Evolutionary conservation across 2,113 vertebrate species (phyloP).

Genomic region (Alligator sinensis): DNA sequence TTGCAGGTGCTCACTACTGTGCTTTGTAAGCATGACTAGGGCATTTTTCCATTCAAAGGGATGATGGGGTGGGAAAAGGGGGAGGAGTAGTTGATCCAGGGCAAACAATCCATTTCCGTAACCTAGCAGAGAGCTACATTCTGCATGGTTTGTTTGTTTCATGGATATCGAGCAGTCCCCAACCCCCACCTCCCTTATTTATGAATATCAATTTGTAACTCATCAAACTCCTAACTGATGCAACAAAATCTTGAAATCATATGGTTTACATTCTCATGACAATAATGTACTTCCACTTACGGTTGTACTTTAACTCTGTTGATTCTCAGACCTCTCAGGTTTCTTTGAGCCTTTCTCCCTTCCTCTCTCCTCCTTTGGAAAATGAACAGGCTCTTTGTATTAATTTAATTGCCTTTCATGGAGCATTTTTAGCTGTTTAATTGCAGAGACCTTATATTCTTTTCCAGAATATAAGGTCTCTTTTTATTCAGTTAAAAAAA

Average conservation of each 20-base stretch:
- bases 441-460: neutral
- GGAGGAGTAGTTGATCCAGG: constrained; percentile 37
- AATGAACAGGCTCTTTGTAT: constrained; percentile 26
- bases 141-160: neutral
- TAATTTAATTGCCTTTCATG: constrained; percentile 52
- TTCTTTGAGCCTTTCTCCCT: neutral
- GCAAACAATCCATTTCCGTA: constrained; percentile 37
- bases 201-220: neutral
- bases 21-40: constrained; percentile 6
- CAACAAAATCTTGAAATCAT: neutral
- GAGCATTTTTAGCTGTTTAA: neutral
- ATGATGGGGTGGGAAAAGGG: neutral
- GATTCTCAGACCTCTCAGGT: neutral
- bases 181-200: neutral
- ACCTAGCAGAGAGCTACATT: neutral
- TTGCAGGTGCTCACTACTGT: neutral
- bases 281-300: neutral
- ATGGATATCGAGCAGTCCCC: neutral
- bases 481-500: neutral
- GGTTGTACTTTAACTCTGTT: neutral
- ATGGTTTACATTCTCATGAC: neutral
- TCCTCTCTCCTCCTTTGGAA: neutral
- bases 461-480: neutral
- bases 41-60: neutral
- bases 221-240: neutral